Evolutionary conservation across 2,113 vertebrate genomes (phyloP).

Genomic region (Ammodramus savannarum): DNA sequence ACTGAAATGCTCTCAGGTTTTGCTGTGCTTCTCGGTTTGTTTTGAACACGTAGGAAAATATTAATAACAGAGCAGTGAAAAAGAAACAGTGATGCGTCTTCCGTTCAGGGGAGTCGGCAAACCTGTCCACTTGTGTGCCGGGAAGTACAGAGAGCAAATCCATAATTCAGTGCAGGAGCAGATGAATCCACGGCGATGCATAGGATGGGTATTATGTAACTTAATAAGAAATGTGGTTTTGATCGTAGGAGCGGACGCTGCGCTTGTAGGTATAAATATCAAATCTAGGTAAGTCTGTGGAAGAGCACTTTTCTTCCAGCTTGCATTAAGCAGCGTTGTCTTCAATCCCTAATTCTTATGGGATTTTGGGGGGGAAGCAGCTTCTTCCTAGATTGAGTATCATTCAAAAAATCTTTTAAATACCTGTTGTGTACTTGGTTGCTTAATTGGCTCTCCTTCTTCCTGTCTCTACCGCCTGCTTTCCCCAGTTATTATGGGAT

Average conservation of each 20-base stretch:
- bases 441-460: conserved; percentile 21
- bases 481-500: background rate
- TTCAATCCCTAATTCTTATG: conserved; percentile 30
- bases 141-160: conserved; percentile 27
- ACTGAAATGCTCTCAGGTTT: background rate
- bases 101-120: background rate
- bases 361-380: conserved; percentile 39
- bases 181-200: conserved; percentile 44
- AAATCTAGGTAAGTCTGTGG: conserved; percentile 35
- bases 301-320: conserved; percentile 17
- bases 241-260: background rate
- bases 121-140: background rate
- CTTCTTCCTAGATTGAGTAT: conserved; percentile 22
- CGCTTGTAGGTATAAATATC: conserved; percentile 40
- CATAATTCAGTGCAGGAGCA: conserved; percentile 62
- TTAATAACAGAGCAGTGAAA: conserved; percentile 35
- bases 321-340: background rate
- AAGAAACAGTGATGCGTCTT: background rate
- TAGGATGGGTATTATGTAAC: conserved; percentile 48
- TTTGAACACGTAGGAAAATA: conserved; percentile 20
- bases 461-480: background rate
- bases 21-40: background rate
- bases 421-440: conserved; percentile 50
- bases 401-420: conserved; percentile 30
- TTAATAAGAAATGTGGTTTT: conserved; percentile 67